Evolutionary conservation across 2,113 vertebrate genomes (phyloP).

Genomic region (Australoheros scitulus): DNA sequence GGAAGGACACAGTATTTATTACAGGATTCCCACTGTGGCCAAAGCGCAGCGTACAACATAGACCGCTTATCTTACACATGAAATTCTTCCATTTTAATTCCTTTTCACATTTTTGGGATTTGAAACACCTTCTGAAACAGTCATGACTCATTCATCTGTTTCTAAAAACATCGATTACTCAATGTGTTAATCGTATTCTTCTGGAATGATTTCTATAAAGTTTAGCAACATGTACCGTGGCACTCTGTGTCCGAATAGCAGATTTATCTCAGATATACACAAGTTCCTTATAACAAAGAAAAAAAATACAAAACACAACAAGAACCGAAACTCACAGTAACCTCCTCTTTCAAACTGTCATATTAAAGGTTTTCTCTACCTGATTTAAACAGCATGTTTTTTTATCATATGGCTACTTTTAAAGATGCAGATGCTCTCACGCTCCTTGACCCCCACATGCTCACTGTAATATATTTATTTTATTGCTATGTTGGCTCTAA

Average conservation of each 20-base stretch:
- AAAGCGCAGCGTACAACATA: slow-evolving; percentile 8
- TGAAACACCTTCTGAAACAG: background rate
- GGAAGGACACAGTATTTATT: background rate
- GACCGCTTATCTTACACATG: background rate
- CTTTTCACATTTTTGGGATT: slow-evolving; percentile 28
- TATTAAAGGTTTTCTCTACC: background rate
- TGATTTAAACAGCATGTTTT: background rate
- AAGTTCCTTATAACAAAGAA: background rate
- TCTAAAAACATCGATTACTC: background rate
- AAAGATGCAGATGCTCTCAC: background rate
- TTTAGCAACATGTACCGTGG: background rate
- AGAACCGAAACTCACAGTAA: background rate
- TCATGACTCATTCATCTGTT: background rate
- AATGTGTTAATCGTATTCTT: background rate
- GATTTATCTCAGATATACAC: background rate
- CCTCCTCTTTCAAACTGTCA: background rate
- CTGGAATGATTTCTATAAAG: background rate
- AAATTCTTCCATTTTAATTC: background rate
- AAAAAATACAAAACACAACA: background rate
- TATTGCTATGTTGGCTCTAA: slow-evolving; percentile 7
- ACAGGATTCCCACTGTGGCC: background rate
- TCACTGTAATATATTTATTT: background rate
- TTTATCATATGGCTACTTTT: background rate
- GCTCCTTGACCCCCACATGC: no score
- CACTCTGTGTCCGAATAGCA: background rate